phyloP scores from a whole-genome alignment of 37 sponge, comb jelly and placozoan species.

The Spongilla lacustris region DNA sequence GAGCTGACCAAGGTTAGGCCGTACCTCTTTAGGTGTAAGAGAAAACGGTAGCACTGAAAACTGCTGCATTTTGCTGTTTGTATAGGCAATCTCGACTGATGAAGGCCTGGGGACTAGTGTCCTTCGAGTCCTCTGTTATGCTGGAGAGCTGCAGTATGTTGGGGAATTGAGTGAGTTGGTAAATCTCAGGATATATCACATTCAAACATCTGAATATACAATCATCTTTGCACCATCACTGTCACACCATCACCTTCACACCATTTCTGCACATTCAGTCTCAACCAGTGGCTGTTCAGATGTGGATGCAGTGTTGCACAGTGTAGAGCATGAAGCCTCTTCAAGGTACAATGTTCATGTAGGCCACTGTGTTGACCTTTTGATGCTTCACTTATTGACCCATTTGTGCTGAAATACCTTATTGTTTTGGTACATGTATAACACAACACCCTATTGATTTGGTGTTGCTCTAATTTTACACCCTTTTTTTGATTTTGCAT shows the following conservation, averaged over 20 bases:
- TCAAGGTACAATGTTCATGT: not conserved
- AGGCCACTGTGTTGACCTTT: not conserved
- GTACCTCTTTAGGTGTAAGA: not conserved
- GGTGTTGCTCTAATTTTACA: too few species aligned
- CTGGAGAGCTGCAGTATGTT: not conserved
- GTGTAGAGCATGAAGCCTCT: not conserved
- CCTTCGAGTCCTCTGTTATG: not conserved
- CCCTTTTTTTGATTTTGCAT: too few species aligned
- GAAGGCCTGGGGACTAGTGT: not conserved
- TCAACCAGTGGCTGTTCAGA: not conserved
- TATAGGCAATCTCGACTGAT: not conserved
- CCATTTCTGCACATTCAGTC: not conserved
- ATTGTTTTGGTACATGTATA: too few species aligned
- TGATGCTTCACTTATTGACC: too few species aligned
- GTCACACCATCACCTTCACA: too few species aligned
- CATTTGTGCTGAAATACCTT: too few species aligned
- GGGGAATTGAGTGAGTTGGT: not conserved
- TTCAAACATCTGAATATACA: too few species aligned
- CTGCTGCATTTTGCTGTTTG: too few species aligned
- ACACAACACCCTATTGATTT: too few species aligned
- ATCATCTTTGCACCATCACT: too few species aligned
- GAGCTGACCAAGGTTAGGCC: not conserved
- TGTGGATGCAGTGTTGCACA: not conserved
- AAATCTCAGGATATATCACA: too few species aligned
- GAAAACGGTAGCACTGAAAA: not conserved